Percentiles rank a stretch among this genome's conserved stretches.
Conservation (phyloP, 2,888 invertebrate species). For the Saturnia japonica region DNA sequence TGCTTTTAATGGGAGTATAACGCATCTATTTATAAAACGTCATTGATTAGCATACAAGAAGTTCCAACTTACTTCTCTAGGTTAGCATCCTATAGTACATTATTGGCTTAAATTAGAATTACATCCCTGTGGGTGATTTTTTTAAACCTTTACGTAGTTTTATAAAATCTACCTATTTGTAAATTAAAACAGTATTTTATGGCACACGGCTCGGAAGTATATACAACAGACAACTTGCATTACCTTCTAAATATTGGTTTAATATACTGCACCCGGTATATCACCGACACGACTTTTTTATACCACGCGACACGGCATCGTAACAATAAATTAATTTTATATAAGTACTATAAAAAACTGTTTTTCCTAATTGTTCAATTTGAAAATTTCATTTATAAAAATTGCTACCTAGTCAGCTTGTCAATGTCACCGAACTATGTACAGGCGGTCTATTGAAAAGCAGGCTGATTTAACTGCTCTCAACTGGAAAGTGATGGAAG, state of each 20-base stretch:
- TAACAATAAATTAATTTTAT: neutral
- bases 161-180: neutral
- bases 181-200: neutral
- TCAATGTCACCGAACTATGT: no score
- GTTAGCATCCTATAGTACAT: neutral
- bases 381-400: no score
- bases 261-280: slow-evolving; percentile 25
- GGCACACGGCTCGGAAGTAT: slow-evolving; percentile 10
- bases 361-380: no score
- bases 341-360: neutral
- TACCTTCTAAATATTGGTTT: slow-evolving; percentile 29
- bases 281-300: slow-evolving; percentile 13
- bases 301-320: slow-evolving; percentile 12
- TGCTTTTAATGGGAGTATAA: no score
- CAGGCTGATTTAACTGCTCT: no score
- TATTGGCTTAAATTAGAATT: neutral
- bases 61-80: no score
- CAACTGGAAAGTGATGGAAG: no score
- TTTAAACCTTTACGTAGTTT: neutral
- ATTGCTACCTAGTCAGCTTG: no score
- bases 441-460: no score
- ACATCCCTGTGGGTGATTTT: neutral
- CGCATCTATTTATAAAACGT: no score
- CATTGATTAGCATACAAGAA: no score
- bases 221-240: slow-evolving; percentile 21